Evolutionary conservation across 64 coral and sea anemone genomes (phyloP).

Genomic region (Catalaphyllia jardinei): DNA sequence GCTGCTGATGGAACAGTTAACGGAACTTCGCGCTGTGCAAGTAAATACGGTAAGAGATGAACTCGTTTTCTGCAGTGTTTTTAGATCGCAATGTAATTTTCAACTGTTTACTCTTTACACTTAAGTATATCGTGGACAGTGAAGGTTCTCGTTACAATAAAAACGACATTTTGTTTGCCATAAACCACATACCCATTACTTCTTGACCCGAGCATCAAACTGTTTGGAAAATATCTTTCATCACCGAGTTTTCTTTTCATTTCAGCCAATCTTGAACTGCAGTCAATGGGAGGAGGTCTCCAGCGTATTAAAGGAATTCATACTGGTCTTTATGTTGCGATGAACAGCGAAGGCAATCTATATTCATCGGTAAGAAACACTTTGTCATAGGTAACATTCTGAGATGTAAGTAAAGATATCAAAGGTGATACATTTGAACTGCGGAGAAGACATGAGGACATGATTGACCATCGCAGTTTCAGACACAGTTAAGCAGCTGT

Average conservation of each 20-base stretch:
- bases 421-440: too few species aligned
- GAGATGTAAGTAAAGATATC: too few species aligned
- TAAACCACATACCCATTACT: too few species aligned
- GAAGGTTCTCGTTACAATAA: too few species aligned
- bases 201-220: not conserved
- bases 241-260: not conserved
- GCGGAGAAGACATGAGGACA: too few species aligned
- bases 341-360: conserved; percentile 16
- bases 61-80: not conserved
- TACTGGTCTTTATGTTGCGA: conserved; percentile 47
- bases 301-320: conserved; percentile 31
- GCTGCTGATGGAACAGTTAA: conserved; percentile 8
- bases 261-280: conserved; percentile 44
- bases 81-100: too few species aligned
- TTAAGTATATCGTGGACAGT: too few species aligned
- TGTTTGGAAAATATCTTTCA: not conserved
- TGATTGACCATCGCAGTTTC: too few species aligned
- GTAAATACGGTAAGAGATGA: conserved; percentile 19
- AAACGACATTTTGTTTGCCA: too few species aligned
- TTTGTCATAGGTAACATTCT: too few species aligned
- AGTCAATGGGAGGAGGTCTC: conserved; percentile 28
- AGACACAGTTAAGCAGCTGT: too few species aligned
- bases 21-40: conserved; percentile 13
- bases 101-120: too few species aligned
- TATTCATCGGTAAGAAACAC: conserved; percentile 35